Conservation (phyloP, 2,797 vertebrate genomes). For the Limnodromus scolopaceus region DNA sequence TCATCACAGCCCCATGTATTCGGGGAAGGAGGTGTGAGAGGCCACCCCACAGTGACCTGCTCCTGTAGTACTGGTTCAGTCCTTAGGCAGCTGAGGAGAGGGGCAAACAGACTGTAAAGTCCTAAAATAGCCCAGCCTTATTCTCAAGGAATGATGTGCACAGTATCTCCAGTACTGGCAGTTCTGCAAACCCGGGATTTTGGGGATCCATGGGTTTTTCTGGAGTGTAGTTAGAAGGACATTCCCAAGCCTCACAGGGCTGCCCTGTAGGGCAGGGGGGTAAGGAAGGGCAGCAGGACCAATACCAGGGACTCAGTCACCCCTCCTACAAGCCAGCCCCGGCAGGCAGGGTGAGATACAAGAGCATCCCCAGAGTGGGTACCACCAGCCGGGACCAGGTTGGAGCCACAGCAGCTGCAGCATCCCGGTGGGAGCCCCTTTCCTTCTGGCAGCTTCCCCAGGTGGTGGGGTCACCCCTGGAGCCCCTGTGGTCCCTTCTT, state of each 20-base stretch:
- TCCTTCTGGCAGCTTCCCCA: background rate
- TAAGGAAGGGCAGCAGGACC: background rate
- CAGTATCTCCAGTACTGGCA: background rate
- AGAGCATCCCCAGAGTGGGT: background rate
- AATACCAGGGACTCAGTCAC: background rate
- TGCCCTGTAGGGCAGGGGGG: background rate
- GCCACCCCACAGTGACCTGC: background rate
- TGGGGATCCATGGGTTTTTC: background rate
- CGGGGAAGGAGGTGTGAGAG: background rate
- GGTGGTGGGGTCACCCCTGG: accelerated
- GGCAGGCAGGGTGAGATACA: accelerated
- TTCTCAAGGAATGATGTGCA: background rate
- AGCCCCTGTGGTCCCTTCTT: background rate
- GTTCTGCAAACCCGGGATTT: background rate
- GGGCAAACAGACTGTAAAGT: background rate
- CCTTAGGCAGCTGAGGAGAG: background rate
- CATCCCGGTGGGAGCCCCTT: background rate
- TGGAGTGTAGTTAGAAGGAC: background rate
- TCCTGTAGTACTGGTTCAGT: background rate
- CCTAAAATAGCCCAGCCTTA: background rate
- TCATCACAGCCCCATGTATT: accelerated
- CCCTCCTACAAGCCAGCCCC: background rate
- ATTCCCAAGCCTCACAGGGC: background rate
- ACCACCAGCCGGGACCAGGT: background rate
- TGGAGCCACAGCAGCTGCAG: background rate